Evolutionary conservation across 1,140 invertebrate species (phyloP), one percentile per base, ranked within the genome.

Genomic region (Monomorium pharaonis): DNA sequence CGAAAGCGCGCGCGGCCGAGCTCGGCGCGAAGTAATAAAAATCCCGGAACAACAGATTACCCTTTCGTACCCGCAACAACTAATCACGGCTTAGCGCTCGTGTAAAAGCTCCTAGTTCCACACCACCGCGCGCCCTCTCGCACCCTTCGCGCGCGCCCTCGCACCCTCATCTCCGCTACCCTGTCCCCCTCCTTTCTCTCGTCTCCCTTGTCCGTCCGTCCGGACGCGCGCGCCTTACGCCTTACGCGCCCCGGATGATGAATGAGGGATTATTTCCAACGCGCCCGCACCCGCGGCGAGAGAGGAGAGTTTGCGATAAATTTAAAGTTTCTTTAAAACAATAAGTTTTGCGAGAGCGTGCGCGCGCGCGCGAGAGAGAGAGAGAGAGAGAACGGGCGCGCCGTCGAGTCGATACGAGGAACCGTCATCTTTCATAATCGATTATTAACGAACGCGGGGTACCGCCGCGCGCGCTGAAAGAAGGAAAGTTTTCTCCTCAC

Each of bases 341-440:
- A 93, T 92, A 93, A 93, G 92, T 91, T n/a, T 88, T 49, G 44
- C 47, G 69, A n/a, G 62, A 21, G n/a, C n/a, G 51, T 54, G 75
- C 14, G 60, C 74, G 37, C 62, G n/a, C n/a, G n/a, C n/a, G n/a
- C n/a, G n/a, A n/a, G n/a, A n/a, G n/a, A n/a, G n/a, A n/a, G n/a
- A n/a, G n/a, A n/a, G n/a, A n/a, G n/a, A n/a, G n/a, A n/a, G n/a
- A n/a, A 69, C 63, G 60, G 9, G 63, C 58, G 78, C 75, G 33
- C 56, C 63, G 74, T 60, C 69, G 88, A 90, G 86, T 91, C 90
- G 89, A 91, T 91, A 93, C 88, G 83, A 77, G 87, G 91, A 93
- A 90, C 90, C 88, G 88, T 91, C 89, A 90, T 91, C 89, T 87
- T 91, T 94, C 92, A 91, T 93, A 93, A 94, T 94, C 93, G 94